Evolutionary conservation across 2,113 vertebrate genomes (phyloP), one percentile per base, ranked within the genome.

Genomic region (Austrofundulus limnaeus): DNA sequence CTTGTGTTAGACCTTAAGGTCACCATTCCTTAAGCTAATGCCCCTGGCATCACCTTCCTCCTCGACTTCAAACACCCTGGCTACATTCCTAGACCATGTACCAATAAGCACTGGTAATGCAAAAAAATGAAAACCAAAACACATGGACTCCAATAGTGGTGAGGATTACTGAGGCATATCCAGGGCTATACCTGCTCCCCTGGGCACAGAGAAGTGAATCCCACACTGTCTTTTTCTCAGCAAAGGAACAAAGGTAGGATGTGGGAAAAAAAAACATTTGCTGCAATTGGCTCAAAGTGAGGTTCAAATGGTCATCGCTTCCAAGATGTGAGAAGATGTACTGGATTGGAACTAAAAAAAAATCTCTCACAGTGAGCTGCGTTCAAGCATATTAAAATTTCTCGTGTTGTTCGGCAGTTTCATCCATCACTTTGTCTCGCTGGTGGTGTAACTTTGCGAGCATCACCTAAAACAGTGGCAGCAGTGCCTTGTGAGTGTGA

Each of bases 71-170:
- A 94, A 94, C 86, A 89, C 87, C 82, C 82, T 69, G 82, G 85
- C 82, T 81, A 69, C 87, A 94, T 94, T 94, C 93, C 93, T 91
- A 73, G 87, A 77, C 80, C 91, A 82, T 94, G 92, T 94, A 93
- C 92, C 92, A 93, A 94, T 93, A 92, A 93, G 90, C 91, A 90
- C 90, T 91, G 94, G 94, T 94, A 94, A 93, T 90, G 86, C 91
- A 86, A 88, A 93, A 91, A 93, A 92, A 93, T 91, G 88, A 92
- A 93, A 94, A 91, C 81, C 82, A 90, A 93, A 94, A 90, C 92
- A 94, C 92, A 92, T 94, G 93, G 91, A 70, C 87, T 92, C 88
- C 92, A 92, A 92, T 92, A 84, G 90, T 61, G 66, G 83, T 84
- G 83, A 84, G 91, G 91, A 92, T 93, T 93, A 94, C 86, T 15